These are phyloP conservation scores for mouse (Mus musculus) DNA, from an alignment of 2,113 vertebrate genomes.

Conservation along the genomic window DNA sequence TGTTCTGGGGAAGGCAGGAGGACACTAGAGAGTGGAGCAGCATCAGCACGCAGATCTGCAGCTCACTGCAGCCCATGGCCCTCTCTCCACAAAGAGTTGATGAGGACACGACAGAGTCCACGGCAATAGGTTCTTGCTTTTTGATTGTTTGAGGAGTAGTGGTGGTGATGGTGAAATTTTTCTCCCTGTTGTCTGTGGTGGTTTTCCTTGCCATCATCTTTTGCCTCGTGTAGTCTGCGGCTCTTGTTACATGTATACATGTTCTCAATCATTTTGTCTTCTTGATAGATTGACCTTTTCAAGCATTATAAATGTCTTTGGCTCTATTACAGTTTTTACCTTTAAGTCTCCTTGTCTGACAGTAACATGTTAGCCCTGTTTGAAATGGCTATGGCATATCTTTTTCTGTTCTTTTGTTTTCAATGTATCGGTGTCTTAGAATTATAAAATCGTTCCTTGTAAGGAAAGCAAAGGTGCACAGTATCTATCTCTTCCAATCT, in stretches of 20 bases:
- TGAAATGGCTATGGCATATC: neutral
- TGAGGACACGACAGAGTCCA: neutral
- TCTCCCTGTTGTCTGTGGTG: neutral
- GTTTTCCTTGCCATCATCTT: neutral
- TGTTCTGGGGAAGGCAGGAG: neutral
- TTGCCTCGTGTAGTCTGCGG: neutral
- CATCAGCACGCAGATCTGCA: neutral
- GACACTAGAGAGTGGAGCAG: neutral
- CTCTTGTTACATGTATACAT: neutral
- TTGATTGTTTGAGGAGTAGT: neutral
- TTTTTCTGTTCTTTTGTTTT: slow-evolving; percentile 3
- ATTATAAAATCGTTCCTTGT: neutral
- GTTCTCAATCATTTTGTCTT: neutral
- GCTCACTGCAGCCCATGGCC: neutral
- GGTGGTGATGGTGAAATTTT: neutral
- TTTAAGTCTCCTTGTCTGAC: neutral
- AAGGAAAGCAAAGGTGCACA: neutral
- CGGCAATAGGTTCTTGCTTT: accelerated
- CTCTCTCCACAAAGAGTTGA: neutral
- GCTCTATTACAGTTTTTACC: neutral
- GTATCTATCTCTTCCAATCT: neutral
- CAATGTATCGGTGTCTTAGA: neutral
- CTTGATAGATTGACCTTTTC: neutral
- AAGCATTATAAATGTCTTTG: neutral
- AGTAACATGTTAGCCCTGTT: neutral